phyloP scores from a whole-genome alignment of 2,113 vertebrate genomes.

The Maccullochella peelii region DNA sequence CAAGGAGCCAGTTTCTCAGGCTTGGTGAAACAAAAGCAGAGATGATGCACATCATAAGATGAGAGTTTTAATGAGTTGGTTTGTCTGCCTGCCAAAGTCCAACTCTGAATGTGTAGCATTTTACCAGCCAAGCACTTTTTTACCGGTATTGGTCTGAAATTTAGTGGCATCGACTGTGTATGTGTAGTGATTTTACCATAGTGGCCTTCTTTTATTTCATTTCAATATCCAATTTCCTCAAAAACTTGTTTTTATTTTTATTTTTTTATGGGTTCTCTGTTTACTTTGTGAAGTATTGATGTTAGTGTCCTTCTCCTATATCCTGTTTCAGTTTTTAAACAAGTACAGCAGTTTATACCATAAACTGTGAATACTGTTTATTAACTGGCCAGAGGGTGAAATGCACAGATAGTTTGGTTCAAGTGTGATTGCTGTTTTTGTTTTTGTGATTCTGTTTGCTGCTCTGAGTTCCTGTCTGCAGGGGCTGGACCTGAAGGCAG shows the following conservation, averaged over 20 bases:
- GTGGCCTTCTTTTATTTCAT: constrained; percentile 49
- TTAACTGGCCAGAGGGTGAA: constrained; percentile 7
- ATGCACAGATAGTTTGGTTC: constrained; percentile 1
- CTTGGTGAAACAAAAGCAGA: constrained; percentile 58
- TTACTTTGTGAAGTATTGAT: constrained; percentile 23
- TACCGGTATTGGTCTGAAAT: constrained; percentile 36
- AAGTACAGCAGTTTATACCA: background rate
- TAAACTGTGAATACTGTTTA: constrained; percentile 11
- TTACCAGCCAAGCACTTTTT: constrained; percentile 65
- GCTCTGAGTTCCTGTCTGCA: background rate
- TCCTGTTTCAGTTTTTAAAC: background rate
- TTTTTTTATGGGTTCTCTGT: constrained; percentile 24
- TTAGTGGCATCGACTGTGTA: constrained; percentile 28
- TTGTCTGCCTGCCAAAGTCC: constrained; percentile 53
- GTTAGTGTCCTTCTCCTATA: background rate
- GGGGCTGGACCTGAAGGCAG: background rate
- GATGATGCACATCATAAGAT: constrained; percentile 43
- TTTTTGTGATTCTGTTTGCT: background rate
- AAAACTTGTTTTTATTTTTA: constrained; percentile 1
- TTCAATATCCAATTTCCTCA: constrained; percentile 64
- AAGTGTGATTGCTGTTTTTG: constrained; percentile 5
- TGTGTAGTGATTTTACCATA: constrained; percentile 42
- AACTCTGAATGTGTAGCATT: constrained; percentile 38
- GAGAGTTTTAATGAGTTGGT: constrained; percentile 68
- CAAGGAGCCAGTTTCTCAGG: constrained; percentile 39